Base-by-base conservation (phyloP, 2,797 vertebrate species). In the Neoniphon sammara region DNA sequence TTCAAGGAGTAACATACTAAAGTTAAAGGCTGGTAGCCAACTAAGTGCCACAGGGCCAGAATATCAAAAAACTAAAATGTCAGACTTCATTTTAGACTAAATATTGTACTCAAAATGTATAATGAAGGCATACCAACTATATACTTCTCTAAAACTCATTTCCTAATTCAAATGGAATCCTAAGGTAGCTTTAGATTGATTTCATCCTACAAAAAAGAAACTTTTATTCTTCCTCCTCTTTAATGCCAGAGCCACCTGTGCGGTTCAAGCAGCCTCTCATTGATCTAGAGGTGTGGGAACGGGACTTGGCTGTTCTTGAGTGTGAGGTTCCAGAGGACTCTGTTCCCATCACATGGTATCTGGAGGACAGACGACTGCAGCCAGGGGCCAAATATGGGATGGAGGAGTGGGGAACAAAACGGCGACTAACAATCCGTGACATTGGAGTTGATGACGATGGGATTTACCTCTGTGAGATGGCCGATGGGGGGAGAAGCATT, bases 381-480 rank as follows among this genome's bases (percentile, higher is more conserved):
- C 97, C 98, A 70, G 96, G 97, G 75, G 96, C 94, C 89, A 98
- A 98, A 88, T 99, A 99, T 1, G 94, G 96, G 71, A 98, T 99
- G 94, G 98, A 99, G 62, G 95, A 99, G 87, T 96, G 92, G 87
- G 98, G 98, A 2, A 87, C 95, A 25, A 91, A 97, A 78, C 91
- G 97, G 7, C 93, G 98, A 59, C 94, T 99, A 55, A 96, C 97
- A 55, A 98, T 99, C 88, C 95, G 96, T 0, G 95, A 98, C 34
- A 96, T 97, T 9, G 95, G 95, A 75, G 94, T 96, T 0, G 98
- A 99, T 0, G 98, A 99, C 0, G 98, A 99, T 0, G 98, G 98
- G 11, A 94, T 99, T 86, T 99, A 99, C 87, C 95, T 99, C 69
- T 99, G 98, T 20, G 97, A 99, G 91, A 98, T 99, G 96, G 94